These are phyloP conservation scores for Amblyornis subalaris DNA, from an alignment of 2,113 vertebrate genomes.

Conservation along the genomic window DNA sequence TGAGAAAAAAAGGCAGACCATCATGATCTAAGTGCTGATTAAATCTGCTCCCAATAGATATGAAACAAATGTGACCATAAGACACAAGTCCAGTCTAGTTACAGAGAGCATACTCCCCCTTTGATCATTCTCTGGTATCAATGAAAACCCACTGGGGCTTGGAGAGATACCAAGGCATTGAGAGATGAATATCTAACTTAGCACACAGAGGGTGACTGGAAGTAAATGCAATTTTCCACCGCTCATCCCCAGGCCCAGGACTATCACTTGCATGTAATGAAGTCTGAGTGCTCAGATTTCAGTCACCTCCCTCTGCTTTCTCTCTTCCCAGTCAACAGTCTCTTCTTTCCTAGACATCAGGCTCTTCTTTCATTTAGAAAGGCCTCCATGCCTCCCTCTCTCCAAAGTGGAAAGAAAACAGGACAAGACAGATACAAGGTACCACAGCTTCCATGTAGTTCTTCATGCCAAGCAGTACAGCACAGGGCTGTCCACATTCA, in stretches of 20 bases:
- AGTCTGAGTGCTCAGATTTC: background rate
- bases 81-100: background rate
- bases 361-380: background rate
- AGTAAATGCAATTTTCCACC: background rate
- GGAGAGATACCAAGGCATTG: background rate
- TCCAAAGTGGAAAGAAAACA: background rate
- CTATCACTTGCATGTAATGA: background rate
- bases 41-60: background rate
- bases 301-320: background rate
- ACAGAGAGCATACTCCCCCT: background rate
- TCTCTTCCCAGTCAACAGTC: background rate
- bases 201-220: background rate
- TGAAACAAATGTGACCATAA: background rate
- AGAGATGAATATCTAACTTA: slow-evolving; percentile 8
- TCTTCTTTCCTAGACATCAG: background rate
- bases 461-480: background rate
- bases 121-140: background rate
- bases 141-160: background rate
- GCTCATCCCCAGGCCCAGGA: background rate
- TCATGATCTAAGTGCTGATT: background rate
- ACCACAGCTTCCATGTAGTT: background rate
- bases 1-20: background rate
- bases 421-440: background rate
- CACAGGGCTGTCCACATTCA: background rate
- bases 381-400: background rate